A percentile compares a stretch with the other conserved stretches of the same genome.
Evolutionary conservation across 2,797 vertebrate species (phyloP).

Genomic region (Notamacropus eugenii): DNA sequence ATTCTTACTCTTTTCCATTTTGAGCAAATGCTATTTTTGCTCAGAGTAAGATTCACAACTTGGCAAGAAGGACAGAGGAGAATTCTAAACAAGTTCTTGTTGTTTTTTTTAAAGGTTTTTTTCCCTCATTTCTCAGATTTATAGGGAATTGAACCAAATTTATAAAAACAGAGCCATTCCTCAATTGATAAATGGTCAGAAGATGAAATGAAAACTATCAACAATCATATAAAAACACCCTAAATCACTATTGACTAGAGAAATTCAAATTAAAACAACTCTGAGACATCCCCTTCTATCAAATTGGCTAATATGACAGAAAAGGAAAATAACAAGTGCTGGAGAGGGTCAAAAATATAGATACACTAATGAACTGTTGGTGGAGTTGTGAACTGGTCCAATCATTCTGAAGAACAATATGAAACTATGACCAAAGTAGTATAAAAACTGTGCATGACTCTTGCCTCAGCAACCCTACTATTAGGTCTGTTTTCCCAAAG

Average conservation of each 20-base stretch:
- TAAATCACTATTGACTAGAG: not conserved
- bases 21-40: constrained; percentile 52
- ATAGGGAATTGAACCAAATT: not conserved
- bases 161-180: not conserved
- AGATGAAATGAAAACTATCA: not conserved
- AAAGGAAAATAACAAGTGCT: not conserved
- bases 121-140: constrained; percentile 41
- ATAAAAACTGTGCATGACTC: not conserved
- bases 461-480: not conserved
- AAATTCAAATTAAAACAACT: not conserved
- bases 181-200: not conserved
- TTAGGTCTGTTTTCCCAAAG: not conserved
- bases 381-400: not conserved
- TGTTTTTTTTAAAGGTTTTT: not conserved
- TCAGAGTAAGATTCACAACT: constrained; percentile 38
- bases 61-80: constrained; percentile 31
- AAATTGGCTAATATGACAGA: not conserved
- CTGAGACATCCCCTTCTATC: not conserved
- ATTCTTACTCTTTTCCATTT: constrained; percentile 43
- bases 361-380: not conserved
- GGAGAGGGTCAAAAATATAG: not conserved
- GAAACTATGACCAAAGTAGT: not conserved
- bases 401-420: not conserved
- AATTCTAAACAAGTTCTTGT: constrained; percentile 11
- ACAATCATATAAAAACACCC: not conserved